Conservation (phyloP, 2,113 vertebrate species). For the Forbesichthys agassizii region DNA sequence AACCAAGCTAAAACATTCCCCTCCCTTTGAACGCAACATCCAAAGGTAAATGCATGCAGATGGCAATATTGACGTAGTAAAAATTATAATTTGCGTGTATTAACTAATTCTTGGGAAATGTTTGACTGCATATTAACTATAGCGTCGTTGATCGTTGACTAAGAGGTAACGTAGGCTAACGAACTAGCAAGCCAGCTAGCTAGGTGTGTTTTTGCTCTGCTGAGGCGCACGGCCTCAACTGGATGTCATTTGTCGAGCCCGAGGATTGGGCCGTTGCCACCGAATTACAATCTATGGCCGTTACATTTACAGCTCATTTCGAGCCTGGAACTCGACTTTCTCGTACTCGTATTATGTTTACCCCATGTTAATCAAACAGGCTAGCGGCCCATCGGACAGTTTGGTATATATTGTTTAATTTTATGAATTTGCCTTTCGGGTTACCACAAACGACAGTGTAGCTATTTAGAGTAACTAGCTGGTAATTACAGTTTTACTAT, state of each 20-base stretch:
- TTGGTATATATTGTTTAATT: constrained; percentile 11
- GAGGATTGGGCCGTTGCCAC: constrained; percentile 69
- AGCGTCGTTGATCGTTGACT: constrained; percentile 69
- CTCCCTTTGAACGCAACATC: constrained; percentile 70
- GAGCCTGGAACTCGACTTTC: constrained; percentile 1
- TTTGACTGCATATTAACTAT: constrained; percentile 47
- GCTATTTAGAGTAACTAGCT: constrained; percentile 63
- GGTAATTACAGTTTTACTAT: constrained; percentile 50
- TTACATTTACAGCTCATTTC: constrained; percentile 15
- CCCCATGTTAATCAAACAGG: constrained; percentile 1
- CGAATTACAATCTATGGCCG: constrained; percentile 32
- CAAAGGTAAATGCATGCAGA: constrained; percentile 64
- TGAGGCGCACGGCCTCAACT: constrained; percentile 70
- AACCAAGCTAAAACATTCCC: constrained; percentile 68
- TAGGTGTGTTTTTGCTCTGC: constrained; percentile 73
- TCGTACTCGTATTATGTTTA: background rate
- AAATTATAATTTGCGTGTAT: constrained; percentile 32
- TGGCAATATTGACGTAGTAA: background rate
- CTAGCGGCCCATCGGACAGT: constrained; percentile 41
- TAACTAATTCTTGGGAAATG: constrained; percentile 8
- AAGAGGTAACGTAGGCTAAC: constrained; percentile 72
- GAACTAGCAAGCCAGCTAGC: constrained; percentile 66
- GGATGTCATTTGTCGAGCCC: constrained; percentile 72
- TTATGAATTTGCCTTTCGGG: background rate
- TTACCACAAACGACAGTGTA: constrained; percentile 43